Conservation (phyloP, 2,113 vertebrate genomes). For the Protobothrops mucrosquamatus region DNA sequence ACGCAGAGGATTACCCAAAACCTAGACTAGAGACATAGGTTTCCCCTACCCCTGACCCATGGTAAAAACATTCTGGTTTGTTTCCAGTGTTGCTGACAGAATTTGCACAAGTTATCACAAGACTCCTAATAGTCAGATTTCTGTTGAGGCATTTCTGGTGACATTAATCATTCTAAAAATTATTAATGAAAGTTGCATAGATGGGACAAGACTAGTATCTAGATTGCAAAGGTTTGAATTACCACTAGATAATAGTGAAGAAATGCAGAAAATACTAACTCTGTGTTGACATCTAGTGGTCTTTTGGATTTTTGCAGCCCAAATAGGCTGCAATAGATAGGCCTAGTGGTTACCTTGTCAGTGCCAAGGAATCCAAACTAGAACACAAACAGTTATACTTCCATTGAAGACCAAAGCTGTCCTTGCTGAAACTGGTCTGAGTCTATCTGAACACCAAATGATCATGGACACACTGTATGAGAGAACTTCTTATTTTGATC, state of each 20-base stretch:
- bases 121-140: not conserved
- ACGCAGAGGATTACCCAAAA: not conserved
- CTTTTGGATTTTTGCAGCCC: not conserved
- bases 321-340: not conserved
- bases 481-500: not conserved
- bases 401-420: not conserved
- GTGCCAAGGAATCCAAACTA: not conserved
- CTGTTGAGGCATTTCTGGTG: not conserved
- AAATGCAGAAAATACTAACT: not conserved
- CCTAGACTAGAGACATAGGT: not conserved
- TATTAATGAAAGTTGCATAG: not conserved
- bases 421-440: not conserved
- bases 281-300: not conserved
- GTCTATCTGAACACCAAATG: not conserved
- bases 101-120: constrained; percentile 5
- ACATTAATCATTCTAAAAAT: not conserved
- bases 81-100: not conserved
- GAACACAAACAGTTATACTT: not conserved
- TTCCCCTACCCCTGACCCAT: not conserved
- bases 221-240: not conserved
- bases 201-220: not conserved
- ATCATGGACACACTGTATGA: not conserved
- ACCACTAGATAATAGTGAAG: not conserved
- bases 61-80: not conserved
- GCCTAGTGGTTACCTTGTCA: not conserved